Conservation (phyloP, 2,797 vertebrate genomes). For the Myotis pilosus region DNA sequence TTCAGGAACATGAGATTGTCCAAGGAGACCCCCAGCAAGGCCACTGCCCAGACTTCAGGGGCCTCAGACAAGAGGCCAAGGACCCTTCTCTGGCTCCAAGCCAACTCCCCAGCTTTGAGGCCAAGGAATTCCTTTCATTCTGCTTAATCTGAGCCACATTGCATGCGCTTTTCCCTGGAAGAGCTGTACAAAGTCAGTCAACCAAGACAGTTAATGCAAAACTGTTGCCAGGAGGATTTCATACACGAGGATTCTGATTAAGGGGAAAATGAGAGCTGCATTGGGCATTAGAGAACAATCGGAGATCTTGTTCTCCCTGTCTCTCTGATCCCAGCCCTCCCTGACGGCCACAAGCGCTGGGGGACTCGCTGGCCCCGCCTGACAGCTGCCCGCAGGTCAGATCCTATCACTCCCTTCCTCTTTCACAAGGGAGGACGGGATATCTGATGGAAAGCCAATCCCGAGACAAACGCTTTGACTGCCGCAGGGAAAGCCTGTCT, state of each 20-base stretch:
- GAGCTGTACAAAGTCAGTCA: conserved; percentile 34
- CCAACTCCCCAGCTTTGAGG: conserved; percentile 33
- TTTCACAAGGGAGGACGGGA: background rate
- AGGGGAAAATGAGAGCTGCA: background rate
- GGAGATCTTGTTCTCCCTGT: conserved; percentile 37
- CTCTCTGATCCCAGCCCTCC: background rate
- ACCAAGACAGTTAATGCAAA: conserved; percentile 53
- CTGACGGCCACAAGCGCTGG: fast-evolving
- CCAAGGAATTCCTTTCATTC: conserved; percentile 55
- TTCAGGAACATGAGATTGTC: background rate
- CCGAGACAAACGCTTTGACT: background rate
- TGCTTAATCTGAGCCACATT: conserved; percentile 70
- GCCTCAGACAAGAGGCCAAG: background rate
- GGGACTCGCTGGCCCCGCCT: background rate
- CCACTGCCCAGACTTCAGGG: background rate
- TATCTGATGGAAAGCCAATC: conserved; percentile 64
- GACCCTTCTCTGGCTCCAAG: background rate
- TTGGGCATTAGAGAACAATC: background rate
- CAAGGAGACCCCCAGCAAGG: background rate
- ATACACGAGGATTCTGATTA: background rate
- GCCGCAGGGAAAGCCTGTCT: background rate
- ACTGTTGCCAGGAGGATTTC: conserved; percentile 61
- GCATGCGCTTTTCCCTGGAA: conserved; percentile 21
- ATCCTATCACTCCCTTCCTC: conserved; percentile 47
- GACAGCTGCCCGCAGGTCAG: conserved; percentile 29